Evolutionary conservation across 2,888 invertebrate genomes (phyloP), one percentile per base, ranked within the genome.

Genomic region (Platycnemis pennipes): DNA sequence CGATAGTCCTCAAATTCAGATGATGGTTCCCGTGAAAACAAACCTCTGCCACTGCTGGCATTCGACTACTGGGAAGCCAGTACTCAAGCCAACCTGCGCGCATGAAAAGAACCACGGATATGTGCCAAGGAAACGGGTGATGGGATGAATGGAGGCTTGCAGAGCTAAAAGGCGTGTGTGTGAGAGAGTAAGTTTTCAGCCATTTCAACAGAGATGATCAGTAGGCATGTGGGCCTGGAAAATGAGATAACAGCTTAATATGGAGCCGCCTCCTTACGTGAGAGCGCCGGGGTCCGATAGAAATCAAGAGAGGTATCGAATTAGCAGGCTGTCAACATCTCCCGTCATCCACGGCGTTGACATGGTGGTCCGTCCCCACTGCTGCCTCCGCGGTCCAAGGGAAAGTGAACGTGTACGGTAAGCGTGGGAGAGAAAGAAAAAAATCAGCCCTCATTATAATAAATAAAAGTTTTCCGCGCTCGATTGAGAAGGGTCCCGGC

Each of bases 231-330:
- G n/a, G 63, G 63, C n/a, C 26, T 63, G 26, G 63, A 63, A 0
- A 63, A 63, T 63, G 63, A 63, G 63, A 63, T 63, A 63, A 63
- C 63, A 26, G 63, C 63, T 63, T 63, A 63, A 63, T 63, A 63
- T 63, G 63, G 63, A 63, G 63, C 63, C 63, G 63, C 63, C 63
- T 63, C 22, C 63, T 63, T 63, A 63, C n/a, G n/a, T n/a, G 26
- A 63, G 63, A 26, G 63, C 63, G 63, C 63, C 22, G 63, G 63
- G 63, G 63, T 63, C 63, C 63, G n/a, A 63, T n/a, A n/a, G 26
- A 22, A 63, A 63, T 63, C 63, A 63, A 63, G 49, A 19, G 11
- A 63, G 63, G 26, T 63, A 63, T 63, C 63, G 63, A 63, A 63
- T 63, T 63, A 63, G 63, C 63, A 26, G 63, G 63, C 63, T 63